Evolutionary conservation across 2,113 vertebrate species (phyloP), one percentile per base, ranked within the genome.

Genomic region (Aplodontia rufa): DNA sequence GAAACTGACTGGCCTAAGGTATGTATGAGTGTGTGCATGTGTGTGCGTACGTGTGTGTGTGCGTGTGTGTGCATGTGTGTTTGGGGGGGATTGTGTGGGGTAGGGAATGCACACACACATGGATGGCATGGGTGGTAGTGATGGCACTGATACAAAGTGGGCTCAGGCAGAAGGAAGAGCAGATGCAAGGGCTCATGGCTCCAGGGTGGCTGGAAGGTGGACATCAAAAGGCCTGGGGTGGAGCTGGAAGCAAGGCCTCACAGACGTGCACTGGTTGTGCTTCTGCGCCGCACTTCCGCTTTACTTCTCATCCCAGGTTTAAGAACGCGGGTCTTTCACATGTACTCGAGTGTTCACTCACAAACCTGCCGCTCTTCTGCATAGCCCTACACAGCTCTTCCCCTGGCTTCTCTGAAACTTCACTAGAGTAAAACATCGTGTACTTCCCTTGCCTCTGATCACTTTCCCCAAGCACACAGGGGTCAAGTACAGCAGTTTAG

Each of bases 41-140:
- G 11, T 45, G 64, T 80, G 42, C 40, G 58, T 24, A 32, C n/a
- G 19, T 22, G 40, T 37, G 55, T 17, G 6, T 3, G 2, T 11
- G 12, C 30, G 16, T 30, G 0, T 20, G 35, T n/a, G 16, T 30
- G 0, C n/a, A n/a, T n/a, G n/a, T n/a, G n/a, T n/a, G n/a, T n/a
- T n/a, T n/a, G n/a, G n/a, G n/a, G n/a, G n/a, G n/a, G n/a, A n/a
- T n/a, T n/a, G 16, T 30, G 0, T 20, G 35, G 35, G 20, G 35
- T n/a, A n/a, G 51, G 11, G 47, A 8, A 24, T 58, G 35, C 45
- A 49, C n/a, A 47, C 74, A 22, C 45, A n/a, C 13, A n/a, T n/a
- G n/a, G n/a, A n/a, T n/a, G n/a, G n/a, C 7, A 22, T 6, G 5
- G 55, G 8, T n/a, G 28, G 11, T 24, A 2, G 1, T 13, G 9